A percentile compares a stretch with the other conserved stretches of the same genome.
Evolutionary conservation across 2,113 vertebrate genomes (phyloP).

Genomic region (Orientallactaga bullata): DNA sequence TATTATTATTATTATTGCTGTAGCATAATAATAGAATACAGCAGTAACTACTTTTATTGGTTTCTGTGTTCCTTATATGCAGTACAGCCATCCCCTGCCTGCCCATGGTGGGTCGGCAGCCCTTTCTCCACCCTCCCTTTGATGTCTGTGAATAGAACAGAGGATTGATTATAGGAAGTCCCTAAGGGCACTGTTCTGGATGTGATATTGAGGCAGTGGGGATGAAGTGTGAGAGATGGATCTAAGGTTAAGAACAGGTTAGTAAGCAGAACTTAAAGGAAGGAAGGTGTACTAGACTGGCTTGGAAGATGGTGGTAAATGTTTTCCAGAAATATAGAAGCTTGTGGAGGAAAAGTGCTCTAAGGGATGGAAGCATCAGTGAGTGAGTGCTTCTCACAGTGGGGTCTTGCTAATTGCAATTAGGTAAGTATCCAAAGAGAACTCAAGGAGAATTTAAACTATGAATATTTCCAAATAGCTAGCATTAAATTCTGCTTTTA

Average conservation of each 20-base stretch:
- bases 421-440: slow-evolving; percentile 40
- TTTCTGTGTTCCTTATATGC: neutral
- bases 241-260: neutral
- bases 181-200: neutral
- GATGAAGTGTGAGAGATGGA: neutral
- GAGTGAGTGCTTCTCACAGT: neutral
- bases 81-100: neutral
- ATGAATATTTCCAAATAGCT: slow-evolving; percentile 15
- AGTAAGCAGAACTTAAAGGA: slow-evolving; percentile 31
- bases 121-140: neutral
- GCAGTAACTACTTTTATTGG: neutral
- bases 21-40: neutral
- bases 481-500: slow-evolving; percentile 12
- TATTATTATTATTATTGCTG: slow-evolving; percentile 10
- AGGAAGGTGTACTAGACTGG: slow-evolving; percentile 14
- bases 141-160: neutral
- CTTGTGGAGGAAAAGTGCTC: slow-evolving; percentile 1
- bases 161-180: neutral
- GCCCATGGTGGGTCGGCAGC: neutral
- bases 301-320: neutral
- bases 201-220: neutral
- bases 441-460: neutral
- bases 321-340: slow-evolving; percentile 30
- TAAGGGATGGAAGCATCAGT: slow-evolving; percentile 14
- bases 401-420: slow-evolving; percentile 19